Base-by-base conservation (phyloP, 2,797 vertebrate genomes). In the Tapirus indicus region DNA sequence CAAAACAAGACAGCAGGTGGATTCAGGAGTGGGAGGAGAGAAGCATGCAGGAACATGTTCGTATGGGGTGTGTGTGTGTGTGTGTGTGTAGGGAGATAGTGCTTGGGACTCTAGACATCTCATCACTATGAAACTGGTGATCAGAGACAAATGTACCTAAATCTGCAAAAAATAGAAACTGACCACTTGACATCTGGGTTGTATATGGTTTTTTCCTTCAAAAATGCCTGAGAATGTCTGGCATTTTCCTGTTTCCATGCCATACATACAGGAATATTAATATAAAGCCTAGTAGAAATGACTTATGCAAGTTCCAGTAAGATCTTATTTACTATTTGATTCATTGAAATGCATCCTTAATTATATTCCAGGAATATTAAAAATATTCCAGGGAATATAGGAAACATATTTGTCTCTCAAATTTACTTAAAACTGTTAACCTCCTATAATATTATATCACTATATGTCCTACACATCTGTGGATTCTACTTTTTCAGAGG, bases 401-500 rank as follows among this genome's bases (percentile, higher is more conserved):
- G 64, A 62, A 44, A 84, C 29, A 62, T 21, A 87, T 84, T 25
- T 78, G 35, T 38, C 17, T 80, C 38, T 72, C 64, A 66, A 64
- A 66, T 58, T 86, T 90, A 64, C 54, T 58, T 89, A 85, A 72
- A 56, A 66, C 10, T 18, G 47, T 58, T 68, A 72, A 68, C 6
- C 23, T 84, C 18, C 49, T 58, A 7, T 52, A 77, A 23, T 52
- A 82, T 88, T 56, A n/a, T 52, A 77, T 68, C 41, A 27, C 21
- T 83, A 5, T 78, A 47, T 27, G 6, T 78, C 20, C 35, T 62
- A 69, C 8, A 62, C 41, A 44, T 47, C 21, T 38, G 68, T 41
- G 16, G 32, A 72, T 78, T 77, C 71, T 94, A 96, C 14, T 49
- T 88, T 54, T 84, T 84, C 75, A 88, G 62, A 71, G 54, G 10